Evolutionary conservation across 2,888 invertebrate genomes (phyloP), one percentile per base, ranked within the genome.

Genomic region (Octonoba sinensis): DNA sequence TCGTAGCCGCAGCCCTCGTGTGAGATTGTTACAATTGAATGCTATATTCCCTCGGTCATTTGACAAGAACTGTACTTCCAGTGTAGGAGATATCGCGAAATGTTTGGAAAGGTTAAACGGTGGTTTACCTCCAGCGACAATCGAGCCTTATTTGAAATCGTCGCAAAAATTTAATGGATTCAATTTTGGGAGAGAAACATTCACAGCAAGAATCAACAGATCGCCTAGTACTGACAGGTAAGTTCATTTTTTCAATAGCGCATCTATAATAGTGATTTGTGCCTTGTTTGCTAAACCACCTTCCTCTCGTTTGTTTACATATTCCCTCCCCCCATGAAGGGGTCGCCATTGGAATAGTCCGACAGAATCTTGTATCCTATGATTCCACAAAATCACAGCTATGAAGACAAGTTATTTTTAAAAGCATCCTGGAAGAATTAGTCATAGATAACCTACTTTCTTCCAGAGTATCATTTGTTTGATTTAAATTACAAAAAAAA

Each of bases 161-260:
- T 60, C 65, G 46, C 60, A 36, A 27, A 79, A 73, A 54, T 59
- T 59, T 44, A 69, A 60, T 15, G 78, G 66, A 59, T 62, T 47
- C 44, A 47, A 73, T 66, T 79, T 73, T 56, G 73, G 62, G 18
- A 73, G 60, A 36, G 73, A 79, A 73, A 44, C 66, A 24, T 79
- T 67, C 15, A 44, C 57, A 44, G 62, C 65, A 36, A 66, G 79
- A 1, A 60, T 79, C n/a, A 73, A 69, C 18, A 67, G 79, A 69
- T 79, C 79, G 12, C 79, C 79, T 22, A 79, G 79, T 22, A 73
- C 73, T 3, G 79, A 79, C 69, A 79, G 79, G 79, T 79, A 56
- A 62, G 73, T 72, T 20, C 20, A 11, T 4, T 12, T 65, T 4
- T 56, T 18, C 18, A 20, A n/a, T 8, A 24, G 2, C 24, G 3